These are phyloP conservation scores for Eledone cirrhosa DNA, from an alignment of 2,888 invertebrate species.

Conservation along the genomic window DNA sequence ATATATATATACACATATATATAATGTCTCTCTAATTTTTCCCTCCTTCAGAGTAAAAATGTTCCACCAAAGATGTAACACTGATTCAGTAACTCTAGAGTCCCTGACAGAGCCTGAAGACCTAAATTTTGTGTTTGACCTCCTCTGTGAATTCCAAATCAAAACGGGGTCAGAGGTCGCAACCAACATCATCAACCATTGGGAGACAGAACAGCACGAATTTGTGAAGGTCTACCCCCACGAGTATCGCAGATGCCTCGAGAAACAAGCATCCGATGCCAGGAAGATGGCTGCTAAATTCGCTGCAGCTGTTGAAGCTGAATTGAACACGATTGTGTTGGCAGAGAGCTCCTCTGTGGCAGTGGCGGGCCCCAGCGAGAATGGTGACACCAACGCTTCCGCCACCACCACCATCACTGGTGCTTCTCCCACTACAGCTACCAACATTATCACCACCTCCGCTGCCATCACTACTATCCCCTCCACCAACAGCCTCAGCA, in stretches of 20 bases:
- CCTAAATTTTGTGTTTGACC: slow-evolving; percentile 77
- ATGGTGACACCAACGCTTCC: no score
- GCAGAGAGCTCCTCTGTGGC: not conserved
- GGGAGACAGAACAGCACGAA: slow-evolving; percentile 79
- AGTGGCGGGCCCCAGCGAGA: no score
- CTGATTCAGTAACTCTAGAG: slow-evolving; percentile 92
- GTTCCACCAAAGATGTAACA: slow-evolving; percentile 76
- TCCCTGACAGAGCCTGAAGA: slow-evolving; percentile 83
- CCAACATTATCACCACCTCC: no score
- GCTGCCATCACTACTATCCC: no score
- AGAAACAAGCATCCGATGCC: slow-evolving; percentile 70
- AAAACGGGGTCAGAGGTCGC: slow-evolving; percentile 91
- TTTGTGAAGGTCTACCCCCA: slow-evolving; percentile 95
- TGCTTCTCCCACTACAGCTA: no score
- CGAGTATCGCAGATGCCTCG: slow-evolving; percentile 91
- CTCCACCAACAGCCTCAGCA: no score
- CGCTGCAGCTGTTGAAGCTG: slow-evolving; percentile 10
- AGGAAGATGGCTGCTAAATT: slow-evolving; percentile 25
- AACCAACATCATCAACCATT: slow-evolving; percentile 78
- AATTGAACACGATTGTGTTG: not conserved
- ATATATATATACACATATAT: no score
- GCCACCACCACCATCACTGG: no score
- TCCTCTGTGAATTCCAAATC: slow-evolving; percentile 84
- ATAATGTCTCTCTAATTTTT: not conserved
- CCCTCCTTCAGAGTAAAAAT: slow-evolving; percentile 71